Base-by-base conservation (phyloP, 2,888 invertebrate genomes). In the Blera fallax region DNA sequence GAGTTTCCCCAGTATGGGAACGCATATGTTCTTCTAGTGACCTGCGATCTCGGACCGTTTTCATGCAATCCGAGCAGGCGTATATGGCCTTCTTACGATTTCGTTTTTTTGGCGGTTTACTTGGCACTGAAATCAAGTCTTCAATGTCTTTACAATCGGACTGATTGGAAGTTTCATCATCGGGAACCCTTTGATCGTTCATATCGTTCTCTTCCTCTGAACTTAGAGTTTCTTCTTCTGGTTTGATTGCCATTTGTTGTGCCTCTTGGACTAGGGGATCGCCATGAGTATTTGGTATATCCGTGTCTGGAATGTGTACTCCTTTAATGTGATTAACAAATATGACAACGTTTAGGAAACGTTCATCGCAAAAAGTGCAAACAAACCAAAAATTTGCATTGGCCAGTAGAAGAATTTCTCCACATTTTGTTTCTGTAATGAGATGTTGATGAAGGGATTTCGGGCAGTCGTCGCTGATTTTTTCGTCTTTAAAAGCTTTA, bases 311-410 rank as follows among this genome's bases (percentile, higher is more conserved):
- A 80, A 70, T 58, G 37, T 84, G 84, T 21, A 37, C 56, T 1
- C 69, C 74, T 52, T 80, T 80, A 16, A 84, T 70, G 34, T 84
- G 84, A 58, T 70, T 80, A 11, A 74, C 40, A 58, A 84, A 84
- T 50, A 64, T 70, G 16, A 65, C 50, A 64, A 76, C 32, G 74
- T 76, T 84, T 21, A 70, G 14, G 24, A 76, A 84, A 70, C 80
- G 84, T 48, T 84, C 80, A 43, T 80, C 64, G 16, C 84, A 84
- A 64, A 84, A 76, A 6, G 69, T 70, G 58, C 84, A 84, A 16
- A 80, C 64, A 60, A 84, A 80, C 80, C 69, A 80, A 58, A 84
- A 80, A 21, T 84, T 80, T 34, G 67, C 50, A 52, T 80, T 80
- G 7, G 56, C 40, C 18, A 84, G 11, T 43, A 84, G 40, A 37